phyloP scores from a whole-genome alignment of 64 coral and sea anemone species.

The Catalaphyllia jardinei region DNA sequence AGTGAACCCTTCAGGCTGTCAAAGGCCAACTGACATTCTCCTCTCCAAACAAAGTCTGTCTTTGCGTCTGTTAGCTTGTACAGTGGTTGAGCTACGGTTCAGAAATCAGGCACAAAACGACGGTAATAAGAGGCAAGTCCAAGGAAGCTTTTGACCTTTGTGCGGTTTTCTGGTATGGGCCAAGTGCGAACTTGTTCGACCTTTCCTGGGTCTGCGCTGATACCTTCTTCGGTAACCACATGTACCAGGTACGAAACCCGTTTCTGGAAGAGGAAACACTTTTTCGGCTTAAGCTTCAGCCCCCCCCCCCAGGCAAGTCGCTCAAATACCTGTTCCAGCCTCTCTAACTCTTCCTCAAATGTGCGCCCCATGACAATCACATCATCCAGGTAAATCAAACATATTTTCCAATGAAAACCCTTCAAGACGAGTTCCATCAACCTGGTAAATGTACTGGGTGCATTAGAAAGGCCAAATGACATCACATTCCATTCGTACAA shows the following conservation, averaged over 20 bases:
- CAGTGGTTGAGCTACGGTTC: not conserved
- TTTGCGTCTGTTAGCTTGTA: too few relatives aligned
- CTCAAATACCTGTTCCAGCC: not conserved
- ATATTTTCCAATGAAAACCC: conserved; percentile 5
- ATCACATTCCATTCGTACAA: conserved; percentile 26
- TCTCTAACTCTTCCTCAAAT: not conserved
- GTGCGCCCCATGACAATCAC: conserved; percentile 29
- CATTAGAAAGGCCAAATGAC: not conserved
- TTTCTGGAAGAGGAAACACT: conserved; percentile 8
- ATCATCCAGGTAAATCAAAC: conserved; percentile 14
- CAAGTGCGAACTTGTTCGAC: conserved; percentile 4
- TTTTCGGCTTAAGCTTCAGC: conserved; percentile 10
- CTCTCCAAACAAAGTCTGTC: too few relatives aligned
- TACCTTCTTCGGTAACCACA: not conserved
- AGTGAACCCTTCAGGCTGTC: too few relatives aligned
- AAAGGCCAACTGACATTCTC: too few relatives aligned
- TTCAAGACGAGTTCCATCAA: conserved; percentile 22
- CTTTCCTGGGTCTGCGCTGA: not conserved
- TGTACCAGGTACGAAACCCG: conserved; percentile 5
- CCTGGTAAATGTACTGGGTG: conserved; percentile 3
- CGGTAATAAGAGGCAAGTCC: conserved; percentile 18
- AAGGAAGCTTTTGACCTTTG: not conserved
- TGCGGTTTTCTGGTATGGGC: conserved; percentile 3
- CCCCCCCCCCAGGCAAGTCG: not conserved
- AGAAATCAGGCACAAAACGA: not conserved